Base-by-base conservation (phyloP, 2,797 vertebrate genomes). In the Delichon dasypus region DNA sequence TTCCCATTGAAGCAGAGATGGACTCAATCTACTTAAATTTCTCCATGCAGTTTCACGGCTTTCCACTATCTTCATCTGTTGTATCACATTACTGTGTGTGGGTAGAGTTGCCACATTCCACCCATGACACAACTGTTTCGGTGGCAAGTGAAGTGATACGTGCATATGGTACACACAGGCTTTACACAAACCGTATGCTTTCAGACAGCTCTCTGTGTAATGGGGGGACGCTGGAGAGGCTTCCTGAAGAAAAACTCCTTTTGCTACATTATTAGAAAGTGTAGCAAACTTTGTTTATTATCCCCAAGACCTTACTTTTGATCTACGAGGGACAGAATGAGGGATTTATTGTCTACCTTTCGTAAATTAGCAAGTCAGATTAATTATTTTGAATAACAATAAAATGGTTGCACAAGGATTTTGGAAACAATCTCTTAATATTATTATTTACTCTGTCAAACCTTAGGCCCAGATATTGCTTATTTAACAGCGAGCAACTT, bases 41-140 rank as follows among this genome's bases (percentile, higher is more conserved):
- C 95, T 78, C 91, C 85, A 5, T 94, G 91, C 89, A 88, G 88
- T 94, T 96, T 96, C 95, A 87, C 50, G 65, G 93, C 94, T 96
- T 96, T 96, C 94, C 88, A 88, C 93, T 94, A 71, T 88, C 94
- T 94, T 97, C 95, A 91, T 95, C 96, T 95, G 94, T 95, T 95
- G 93, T 96, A 89, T 96, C 94, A 88, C 91, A 82, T 97, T 97
- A 86, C 95, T 51, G n/a, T 67, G 91, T 91, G 95, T 96, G 94
- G 95, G 95, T 97, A 95, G 94, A 95, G 96, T 95, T 97, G 89
- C 95, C 94, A 95, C 95, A 95, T 95, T 96, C 95, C 95, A 95
- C 89, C 94, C 95, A 93, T 96, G 95, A 89, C 95, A 95, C 96
- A 97, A 95, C 95, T 96, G 94, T 93, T 93, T 93, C 93, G 30